These are phyloP conservation scores for Scomber colias DNA, from an alignment of 2,113 vertebrate species.

Conservation along the genomic window DNA sequence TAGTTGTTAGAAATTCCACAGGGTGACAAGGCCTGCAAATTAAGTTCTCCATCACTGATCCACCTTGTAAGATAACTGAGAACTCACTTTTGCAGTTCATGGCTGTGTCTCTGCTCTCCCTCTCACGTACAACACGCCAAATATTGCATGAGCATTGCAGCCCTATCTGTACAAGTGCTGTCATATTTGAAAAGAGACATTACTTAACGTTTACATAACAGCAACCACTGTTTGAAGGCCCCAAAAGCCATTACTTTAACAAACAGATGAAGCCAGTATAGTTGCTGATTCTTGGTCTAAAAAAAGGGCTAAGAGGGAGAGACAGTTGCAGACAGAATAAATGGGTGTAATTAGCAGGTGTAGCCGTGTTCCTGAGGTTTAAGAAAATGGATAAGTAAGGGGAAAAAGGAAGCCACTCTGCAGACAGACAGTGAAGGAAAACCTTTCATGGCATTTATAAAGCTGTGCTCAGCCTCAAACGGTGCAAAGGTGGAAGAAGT, in stretches of 20 bases:
- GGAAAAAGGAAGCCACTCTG: constrained; percentile 3
- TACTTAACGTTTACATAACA: constrained; percentile 29
- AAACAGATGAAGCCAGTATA: constrained; percentile 1
- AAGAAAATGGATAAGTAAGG: background rate
- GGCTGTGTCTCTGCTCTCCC: background rate
- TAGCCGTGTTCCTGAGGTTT: background rate
- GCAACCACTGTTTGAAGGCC: constrained; percentile 8
- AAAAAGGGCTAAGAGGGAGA: background rate
- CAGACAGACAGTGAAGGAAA: background rate
- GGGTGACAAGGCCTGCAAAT: background rate
- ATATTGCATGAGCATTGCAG: constrained; percentile 16
- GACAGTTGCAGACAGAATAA: constrained; percentile 20
- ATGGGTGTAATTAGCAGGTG: constrained; percentile 31
- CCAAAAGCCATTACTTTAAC: constrained; percentile 14
- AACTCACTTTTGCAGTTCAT: background rate
- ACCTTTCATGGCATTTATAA: constrained; percentile 46
- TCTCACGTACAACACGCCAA: constrained; percentile 20
- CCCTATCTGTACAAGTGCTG: constrained; percentile 10
- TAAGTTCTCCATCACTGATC: constrained; percentile 2
- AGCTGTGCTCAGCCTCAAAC: constrained; percentile 38
- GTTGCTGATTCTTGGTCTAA: background rate
- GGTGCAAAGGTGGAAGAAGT: constrained; percentile 52
- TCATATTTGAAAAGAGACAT: constrained; percentile 22
- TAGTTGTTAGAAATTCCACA: too few relatives aligned
- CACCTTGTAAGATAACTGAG: constrained; percentile 8